Percentiles rank a stretch among this genome's conserved stretches.
Evolutionary conservation across 2,888 invertebrate species (phyloP).

Genomic region (Himalopsyche japonica): DNA sequence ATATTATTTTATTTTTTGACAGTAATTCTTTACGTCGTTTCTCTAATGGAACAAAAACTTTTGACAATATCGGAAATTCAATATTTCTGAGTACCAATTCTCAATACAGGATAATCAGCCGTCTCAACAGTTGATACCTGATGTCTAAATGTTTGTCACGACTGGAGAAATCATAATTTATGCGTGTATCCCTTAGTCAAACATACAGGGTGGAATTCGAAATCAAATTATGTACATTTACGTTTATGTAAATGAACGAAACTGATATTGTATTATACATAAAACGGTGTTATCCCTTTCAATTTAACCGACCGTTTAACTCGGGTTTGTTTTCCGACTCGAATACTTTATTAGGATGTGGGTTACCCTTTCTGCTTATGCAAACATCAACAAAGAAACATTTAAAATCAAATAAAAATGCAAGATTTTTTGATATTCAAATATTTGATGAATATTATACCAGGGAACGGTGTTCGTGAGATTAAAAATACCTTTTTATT

Average conservation of each 20-base stretch:
- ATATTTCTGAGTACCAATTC: no score
- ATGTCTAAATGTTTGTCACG: neutral
- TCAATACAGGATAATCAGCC: no score
- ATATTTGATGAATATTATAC: no score
- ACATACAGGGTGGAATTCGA: neutral
- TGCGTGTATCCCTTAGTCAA: neutral
- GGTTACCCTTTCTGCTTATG: neutral
- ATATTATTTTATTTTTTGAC: no score
- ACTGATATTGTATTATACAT: neutral
- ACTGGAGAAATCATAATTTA: neutral
- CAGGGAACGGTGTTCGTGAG: no score
- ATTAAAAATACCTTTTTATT: no score
- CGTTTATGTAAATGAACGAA: neutral
- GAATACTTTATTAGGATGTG: neutral
- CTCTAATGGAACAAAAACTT: no score
- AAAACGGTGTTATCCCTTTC: slow-evolving; percentile 18
- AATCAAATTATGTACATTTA: neutral
- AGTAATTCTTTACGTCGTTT: no score
- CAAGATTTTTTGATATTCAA: neutral
- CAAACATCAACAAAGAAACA: neutral
- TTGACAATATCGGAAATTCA: no score
- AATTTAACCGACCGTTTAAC: slow-evolving; percentile 28
- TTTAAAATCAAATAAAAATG: neutral
- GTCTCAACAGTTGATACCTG: no score
- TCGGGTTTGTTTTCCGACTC: neutral